Conservation (phyloP, 1,140 invertebrate genomes). For the Scaptodrosophila lebanonensis region DNA sequence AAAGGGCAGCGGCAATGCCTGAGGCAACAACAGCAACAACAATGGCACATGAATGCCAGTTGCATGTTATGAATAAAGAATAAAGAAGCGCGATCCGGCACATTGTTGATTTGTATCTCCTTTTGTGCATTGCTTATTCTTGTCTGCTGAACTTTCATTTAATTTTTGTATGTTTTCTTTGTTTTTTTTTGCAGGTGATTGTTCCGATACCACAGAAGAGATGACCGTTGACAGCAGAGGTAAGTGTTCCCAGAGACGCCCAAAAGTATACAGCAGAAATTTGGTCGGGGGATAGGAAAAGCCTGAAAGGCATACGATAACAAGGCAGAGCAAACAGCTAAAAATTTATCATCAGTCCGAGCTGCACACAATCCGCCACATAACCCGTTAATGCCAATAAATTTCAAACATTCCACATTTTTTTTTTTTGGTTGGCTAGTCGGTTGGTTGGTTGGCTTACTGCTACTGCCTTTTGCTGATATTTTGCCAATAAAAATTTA, state of each 20-base stretch:
- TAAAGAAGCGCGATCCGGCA: neutral
- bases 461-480: slow-evolving; percentile 39
- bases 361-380: slow-evolving; percentile 41
- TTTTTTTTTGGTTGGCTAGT: slow-evolving; percentile 8
- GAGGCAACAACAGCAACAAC: too few species aligned
- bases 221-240: slow-evolving; percentile 76
- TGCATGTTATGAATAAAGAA: slow-evolving; percentile 16
- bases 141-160: slow-evolving; percentile 4
- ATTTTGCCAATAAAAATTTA: slow-evolving; percentile 75
- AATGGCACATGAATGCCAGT: too few species aligned
- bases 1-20: too few species aligned
- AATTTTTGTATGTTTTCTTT: neutral
- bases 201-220: slow-evolving; percentile 75
- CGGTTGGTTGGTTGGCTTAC: slow-evolving; percentile 5
- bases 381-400: slow-evolving; percentile 69
- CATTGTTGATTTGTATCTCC: too few species aligned
- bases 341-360: slow-evolving; percentile 51
- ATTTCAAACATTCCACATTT: slow-evolving; percentile 45
- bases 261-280: too few species aligned
- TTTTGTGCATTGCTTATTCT: neutral
- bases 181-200: slow-evolving; percentile 63
- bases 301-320: neutral
- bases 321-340: slow-evolving; percentile 10
- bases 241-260: slow-evolving; percentile 39
- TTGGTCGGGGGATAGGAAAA: neutral